Percentiles rank a stretch among this genome's conserved stretches.
phyloP scores from a whole-genome alignment of 1,140 invertebrate genomes.

The Monochamus saltuarius region DNA sequence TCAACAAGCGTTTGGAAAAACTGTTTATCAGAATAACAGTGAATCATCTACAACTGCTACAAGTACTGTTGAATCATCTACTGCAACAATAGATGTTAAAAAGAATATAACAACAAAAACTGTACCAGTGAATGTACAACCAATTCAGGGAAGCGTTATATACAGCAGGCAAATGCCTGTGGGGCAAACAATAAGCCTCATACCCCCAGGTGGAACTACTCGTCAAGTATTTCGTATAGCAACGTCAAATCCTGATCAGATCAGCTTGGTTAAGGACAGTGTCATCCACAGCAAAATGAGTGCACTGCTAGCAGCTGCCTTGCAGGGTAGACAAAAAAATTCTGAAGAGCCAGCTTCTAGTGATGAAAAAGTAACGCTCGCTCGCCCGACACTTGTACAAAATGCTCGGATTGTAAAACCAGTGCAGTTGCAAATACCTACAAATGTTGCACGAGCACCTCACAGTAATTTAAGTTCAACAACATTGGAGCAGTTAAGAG shows the following conservation, averaged over 20 bases:
- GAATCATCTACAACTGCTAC: conserved; percentile 7
- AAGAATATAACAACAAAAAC: conserved; percentile 37
- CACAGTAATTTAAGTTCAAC: conserved; percentile 53
- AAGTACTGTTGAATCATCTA: conserved; percentile 27
- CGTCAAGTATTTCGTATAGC: conserved; percentile 49
- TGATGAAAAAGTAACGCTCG: conserved; percentile 33
- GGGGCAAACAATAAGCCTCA: conserved; percentile 62
- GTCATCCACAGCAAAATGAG: conserved; percentile 54
- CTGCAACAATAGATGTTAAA: conserved; percentile 43
- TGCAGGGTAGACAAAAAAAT: conserved; percentile 44
- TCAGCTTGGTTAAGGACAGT: conserved; percentile 50
- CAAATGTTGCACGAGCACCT: conserved; percentile 58
- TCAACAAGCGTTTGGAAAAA: conserved; percentile 76
- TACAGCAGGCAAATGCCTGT: conserved; percentile 62
- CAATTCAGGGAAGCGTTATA: conserved; percentile 62
- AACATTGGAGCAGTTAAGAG: conserved; percentile 73
- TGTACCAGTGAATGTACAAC: conserved; percentile 52
- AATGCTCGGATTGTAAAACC: conserved; percentile 58
- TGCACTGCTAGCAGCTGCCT: conserved; percentile 51
- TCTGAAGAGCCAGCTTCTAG: conserved; percentile 46
- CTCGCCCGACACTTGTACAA: conserved; percentile 52
- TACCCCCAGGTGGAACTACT: conserved; percentile 50
- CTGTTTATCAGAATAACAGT: conserved; percentile 54
- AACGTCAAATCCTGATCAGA: conserved; percentile 48
- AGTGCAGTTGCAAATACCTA: conserved; percentile 57